Conservation (phyloP, 2,113 vertebrate genomes). For the Rissa tridactyla region DNA sequence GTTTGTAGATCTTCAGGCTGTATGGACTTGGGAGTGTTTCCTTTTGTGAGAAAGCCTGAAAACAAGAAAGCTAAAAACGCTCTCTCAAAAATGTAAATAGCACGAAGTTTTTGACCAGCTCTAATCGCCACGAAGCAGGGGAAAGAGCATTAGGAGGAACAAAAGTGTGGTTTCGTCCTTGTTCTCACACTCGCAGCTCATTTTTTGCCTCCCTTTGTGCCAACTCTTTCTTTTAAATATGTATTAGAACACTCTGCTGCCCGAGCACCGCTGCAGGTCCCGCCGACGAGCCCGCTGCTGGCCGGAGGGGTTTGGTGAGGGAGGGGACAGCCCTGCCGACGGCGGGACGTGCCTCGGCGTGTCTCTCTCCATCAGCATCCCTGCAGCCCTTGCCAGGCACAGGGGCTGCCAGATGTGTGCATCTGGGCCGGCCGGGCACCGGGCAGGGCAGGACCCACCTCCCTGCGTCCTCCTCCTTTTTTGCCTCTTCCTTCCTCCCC, state of each 20-base stretch:
- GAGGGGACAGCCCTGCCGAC: background rate
- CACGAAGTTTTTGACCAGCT: background rate
- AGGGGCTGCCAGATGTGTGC: background rate
- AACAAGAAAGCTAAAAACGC: background rate
- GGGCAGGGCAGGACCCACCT: background rate
- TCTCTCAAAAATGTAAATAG: background rate
- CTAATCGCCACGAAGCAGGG: background rate
- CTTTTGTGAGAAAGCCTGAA: background rate
- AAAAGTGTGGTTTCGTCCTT: background rate
- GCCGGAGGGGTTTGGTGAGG: background rate
- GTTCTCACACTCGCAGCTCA: background rate
- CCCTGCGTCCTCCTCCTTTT: background rate
- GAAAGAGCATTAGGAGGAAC: conserved; percentile 10
- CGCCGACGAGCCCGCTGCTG: background rate
- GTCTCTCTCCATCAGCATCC: background rate
- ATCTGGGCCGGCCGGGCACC: background rate
- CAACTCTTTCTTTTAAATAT: conserved; percentile 40
- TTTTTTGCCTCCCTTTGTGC: background rate
- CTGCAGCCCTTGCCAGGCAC: rapidly evolving
- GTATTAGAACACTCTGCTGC: conserved; percentile 10
- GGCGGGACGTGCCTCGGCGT: rapidly evolving
- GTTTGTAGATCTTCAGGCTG: background rate
- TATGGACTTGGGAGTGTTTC: background rate
- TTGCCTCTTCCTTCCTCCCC: background rate
- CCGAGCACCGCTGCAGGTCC: background rate